phyloP scores from a whole-genome alignment of 2,888 invertebrate species.

The Sympetrum striolatum region DNA sequence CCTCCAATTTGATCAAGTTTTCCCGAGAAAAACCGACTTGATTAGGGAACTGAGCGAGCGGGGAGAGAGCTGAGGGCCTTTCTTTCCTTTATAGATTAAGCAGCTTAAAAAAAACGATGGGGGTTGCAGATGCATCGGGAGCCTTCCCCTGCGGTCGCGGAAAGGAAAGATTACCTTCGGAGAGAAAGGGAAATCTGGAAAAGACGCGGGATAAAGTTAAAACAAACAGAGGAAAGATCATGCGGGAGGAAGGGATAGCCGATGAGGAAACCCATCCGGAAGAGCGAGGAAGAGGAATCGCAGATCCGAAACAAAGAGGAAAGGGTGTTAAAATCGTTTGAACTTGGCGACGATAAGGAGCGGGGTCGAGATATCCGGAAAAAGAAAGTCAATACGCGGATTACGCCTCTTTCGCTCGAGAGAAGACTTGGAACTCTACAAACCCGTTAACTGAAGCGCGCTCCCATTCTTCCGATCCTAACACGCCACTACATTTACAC shows the following conservation, averaged over 20 bases:
- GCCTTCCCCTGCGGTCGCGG: neutral
- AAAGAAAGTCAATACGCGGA: neutral
- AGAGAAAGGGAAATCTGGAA: neutral
- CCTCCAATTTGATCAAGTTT: slow-evolving; percentile 1
- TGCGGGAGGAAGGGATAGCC: neutral
- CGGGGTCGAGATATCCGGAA: neutral
- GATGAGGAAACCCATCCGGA: neutral
- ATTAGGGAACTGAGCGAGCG: neutral
- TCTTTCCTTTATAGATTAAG: neutral
- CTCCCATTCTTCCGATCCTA: neutral
- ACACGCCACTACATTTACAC: neutral
- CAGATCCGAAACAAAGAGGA: neutral
- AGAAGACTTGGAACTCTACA: neutral
- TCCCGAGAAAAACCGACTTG: neutral
- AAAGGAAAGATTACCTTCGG: slow-evolving; percentile 10
- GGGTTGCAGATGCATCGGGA: slow-evolving; percentile 27
- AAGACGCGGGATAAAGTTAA: neutral
- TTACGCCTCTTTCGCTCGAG: neutral
- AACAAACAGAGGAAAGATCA: neutral
- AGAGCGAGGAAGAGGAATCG: neutral
- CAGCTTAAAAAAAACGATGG: neutral
- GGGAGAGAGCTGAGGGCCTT: neutral
- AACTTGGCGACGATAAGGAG: neutral
- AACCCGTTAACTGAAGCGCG: neutral
- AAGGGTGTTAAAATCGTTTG: neutral